Conservation (phyloP, 35 echinoderm and acorn worm genomes). For the Heliocidaris tuberculata region DNA sequence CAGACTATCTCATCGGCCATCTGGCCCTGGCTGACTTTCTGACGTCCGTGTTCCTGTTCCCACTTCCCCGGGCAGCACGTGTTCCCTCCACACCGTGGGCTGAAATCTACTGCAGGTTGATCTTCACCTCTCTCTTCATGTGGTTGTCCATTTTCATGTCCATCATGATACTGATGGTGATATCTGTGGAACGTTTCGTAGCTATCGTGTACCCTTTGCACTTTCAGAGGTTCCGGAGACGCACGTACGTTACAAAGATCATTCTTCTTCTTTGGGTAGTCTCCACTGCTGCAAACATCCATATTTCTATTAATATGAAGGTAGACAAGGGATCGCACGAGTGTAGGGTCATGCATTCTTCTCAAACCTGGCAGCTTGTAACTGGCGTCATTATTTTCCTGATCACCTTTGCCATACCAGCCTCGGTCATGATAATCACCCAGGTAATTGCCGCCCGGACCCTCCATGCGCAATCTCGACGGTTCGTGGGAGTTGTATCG, state of each 20-base stretch:
- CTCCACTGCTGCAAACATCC: slow-evolving; percentile 50
- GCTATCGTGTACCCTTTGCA: slow-evolving; percentile 85
- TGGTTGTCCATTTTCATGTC: slow-evolving; percentile 83
- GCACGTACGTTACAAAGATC: slow-evolving; percentile 34
- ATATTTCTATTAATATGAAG: slow-evolving; percentile 39
- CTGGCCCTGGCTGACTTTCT: slow-evolving; percentile 80
- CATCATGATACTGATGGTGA: slow-evolving; percentile 69
- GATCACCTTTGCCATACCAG: slow-evolving; percentile 70
- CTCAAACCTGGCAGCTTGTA: slow-evolving; percentile 25
- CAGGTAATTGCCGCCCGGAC: slow-evolving; percentile 1
- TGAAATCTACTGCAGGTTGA: slow-evolving; percentile 77
- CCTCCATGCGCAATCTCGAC: slow-evolving; percentile 51
- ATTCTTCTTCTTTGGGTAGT: slow-evolving; percentile 58
- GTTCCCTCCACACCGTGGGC: slow-evolving; percentile 19
- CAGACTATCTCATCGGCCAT: slow-evolving; percentile 73
- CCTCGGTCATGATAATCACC: slow-evolving; percentile 64
- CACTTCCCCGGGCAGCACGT: slow-evolving; percentile 45
- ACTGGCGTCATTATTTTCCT: slow-evolving; percentile 66
- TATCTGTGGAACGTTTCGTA: slow-evolving; percentile 82
- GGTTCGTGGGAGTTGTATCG: neutral
- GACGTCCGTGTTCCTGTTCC: slow-evolving; percentile 71
- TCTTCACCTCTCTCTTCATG: slow-evolving; percentile 64
- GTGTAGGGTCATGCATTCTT: slow-evolving; percentile 53
- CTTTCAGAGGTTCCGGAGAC: slow-evolving; percentile 58
- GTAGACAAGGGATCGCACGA: neutral